These are phyloP conservation scores for Pyrocoelia pectoralis DNA, from an alignment of 2,888 invertebrate species.

Conservation along the genomic window DNA sequence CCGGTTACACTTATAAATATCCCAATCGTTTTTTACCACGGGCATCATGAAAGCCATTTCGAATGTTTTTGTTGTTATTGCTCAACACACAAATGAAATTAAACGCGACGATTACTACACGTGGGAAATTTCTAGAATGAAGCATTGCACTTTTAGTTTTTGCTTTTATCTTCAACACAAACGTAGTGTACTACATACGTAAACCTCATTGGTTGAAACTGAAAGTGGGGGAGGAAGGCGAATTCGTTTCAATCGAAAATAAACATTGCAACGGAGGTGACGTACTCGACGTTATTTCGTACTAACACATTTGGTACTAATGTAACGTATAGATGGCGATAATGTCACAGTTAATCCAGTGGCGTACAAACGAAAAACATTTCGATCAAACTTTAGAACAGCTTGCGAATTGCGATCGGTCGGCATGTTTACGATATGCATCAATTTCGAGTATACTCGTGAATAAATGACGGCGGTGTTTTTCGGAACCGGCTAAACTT, in stretches of 20 bases:
- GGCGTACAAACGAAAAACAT: too few species aligned
- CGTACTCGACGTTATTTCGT: not conserved
- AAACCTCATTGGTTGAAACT: conserved; percentile 44
- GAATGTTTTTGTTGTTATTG: conserved; percentile 5
- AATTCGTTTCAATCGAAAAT: conserved; percentile 25
- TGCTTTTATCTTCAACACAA: conserved; percentile 47
- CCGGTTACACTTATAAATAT: conserved; percentile 87
- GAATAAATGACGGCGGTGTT: too few species aligned
- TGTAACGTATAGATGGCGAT: conserved; percentile 1
- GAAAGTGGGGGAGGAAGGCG: conserved; percentile 40
- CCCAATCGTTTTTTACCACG: conserved; percentile 92
- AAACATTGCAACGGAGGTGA: conserved; percentile 36
- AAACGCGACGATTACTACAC: conserved; percentile 16
- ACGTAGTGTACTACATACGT: conserved; percentile 38
- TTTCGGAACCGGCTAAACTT: too few species aligned
- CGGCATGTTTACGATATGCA: too few species aligned
- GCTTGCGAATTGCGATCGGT: too few species aligned
- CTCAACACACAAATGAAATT: not conserved
- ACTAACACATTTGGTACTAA: too few species aligned
- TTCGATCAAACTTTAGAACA: too few species aligned
- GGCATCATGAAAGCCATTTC: conserved; percentile 97
- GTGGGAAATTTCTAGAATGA: conserved; percentile 28
- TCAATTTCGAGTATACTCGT: too few species aligned
- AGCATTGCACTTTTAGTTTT: conserved; percentile 23
- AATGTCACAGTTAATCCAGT: too few species aligned